A percentile compares a stretch with the other conserved stretches of the same genome.
Evolutionary conservation across 1,140 invertebrate species (phyloP).

Genomic region (Ctenoplectra terminalis): DNA sequence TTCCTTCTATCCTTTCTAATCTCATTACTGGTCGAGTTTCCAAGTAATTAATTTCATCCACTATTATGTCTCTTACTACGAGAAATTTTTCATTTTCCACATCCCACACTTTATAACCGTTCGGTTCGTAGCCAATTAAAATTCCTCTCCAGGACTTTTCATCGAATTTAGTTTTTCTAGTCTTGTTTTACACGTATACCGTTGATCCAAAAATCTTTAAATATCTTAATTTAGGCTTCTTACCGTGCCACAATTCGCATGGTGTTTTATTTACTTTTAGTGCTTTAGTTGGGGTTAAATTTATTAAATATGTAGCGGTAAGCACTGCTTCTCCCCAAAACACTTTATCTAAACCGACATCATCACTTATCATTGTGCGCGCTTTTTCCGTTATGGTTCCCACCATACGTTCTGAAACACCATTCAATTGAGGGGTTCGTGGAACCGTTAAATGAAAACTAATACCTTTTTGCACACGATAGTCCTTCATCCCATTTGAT

Average conservation of each 20-base stretch:
- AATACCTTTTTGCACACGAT: too few species aligned
- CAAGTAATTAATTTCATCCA: not conserved
- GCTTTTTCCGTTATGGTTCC: too few species aligned
- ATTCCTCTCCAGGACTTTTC: slow-evolving; percentile 79
- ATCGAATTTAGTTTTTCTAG: too few species aligned
- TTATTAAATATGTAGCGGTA: not conserved
- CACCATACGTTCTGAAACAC: too few species aligned
- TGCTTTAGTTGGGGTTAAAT: not conserved
- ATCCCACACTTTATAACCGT: slow-evolving; percentile 69
- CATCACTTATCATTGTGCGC: too few species aligned
- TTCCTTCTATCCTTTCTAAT: slow-evolving; percentile 72
- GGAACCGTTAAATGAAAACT: too few species aligned
- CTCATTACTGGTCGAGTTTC: not conserved
- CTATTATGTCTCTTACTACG: not conserved
- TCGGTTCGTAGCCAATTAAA: slow-evolving; percentile 77
- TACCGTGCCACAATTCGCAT: not conserved
- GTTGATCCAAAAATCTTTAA: slow-evolving; percentile 15
- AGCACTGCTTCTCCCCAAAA: not conserved
- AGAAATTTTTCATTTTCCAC: not conserved
- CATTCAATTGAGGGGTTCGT: too few species aligned
- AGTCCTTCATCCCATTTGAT: too few species aligned
- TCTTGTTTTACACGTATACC: slow-evolving; percentile 2
- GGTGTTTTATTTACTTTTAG: not conserved
- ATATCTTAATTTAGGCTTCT: too few species aligned
- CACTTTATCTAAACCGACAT: too few species aligned